A percentile compares a stretch with the other conserved stretches of the same genome.
phyloP scores from a whole-genome alignment of 2,888 invertebrate species.

The Drosophila setosimentum region DNA sequence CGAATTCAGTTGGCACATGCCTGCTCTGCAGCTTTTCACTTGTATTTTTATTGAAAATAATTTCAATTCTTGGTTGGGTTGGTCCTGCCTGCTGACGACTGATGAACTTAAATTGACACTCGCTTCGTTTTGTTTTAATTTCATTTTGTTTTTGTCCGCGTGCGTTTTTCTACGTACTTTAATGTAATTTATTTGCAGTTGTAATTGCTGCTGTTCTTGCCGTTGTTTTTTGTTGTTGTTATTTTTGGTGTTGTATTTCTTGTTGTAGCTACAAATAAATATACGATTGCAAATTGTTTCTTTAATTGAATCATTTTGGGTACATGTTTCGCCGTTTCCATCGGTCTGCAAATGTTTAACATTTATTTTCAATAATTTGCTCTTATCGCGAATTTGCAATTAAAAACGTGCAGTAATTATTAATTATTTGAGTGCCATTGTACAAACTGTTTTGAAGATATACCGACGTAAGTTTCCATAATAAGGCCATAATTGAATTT shows the following conservation, averaged over 20 bases:
- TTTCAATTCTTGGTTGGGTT: conserved; percentile 53
- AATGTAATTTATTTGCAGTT: conserved; percentile 77
- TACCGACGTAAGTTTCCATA: conserved; percentile 11
- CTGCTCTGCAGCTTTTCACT: conserved; percentile 13
- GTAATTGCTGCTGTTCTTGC: conserved; percentile 63
- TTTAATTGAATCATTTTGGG: conserved; percentile 75
- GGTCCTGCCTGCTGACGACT: conserved; percentile 39
- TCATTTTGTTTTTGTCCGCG: conserved; percentile 26
- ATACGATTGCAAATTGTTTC: conserved; percentile 72
- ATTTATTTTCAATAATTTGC: conserved; percentile 69
- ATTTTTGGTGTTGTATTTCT: neutral
- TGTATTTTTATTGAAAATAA: conserved; percentile 64
- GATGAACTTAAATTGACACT: conserved; percentile 80
- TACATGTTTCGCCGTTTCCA: conserved; percentile 12
- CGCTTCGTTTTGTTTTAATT: conserved; percentile 50
- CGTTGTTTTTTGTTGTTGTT: conserved; percentile 28
- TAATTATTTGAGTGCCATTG: conserved; percentile 35
- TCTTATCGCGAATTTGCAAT: conserved; percentile 67
- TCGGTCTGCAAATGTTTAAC: conserved; percentile 41
- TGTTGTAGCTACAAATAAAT: conserved; percentile 34
- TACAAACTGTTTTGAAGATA: conserved; percentile 28
- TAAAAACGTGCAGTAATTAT: conserved; percentile 61
- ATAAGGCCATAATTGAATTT: conserved; percentile 22
- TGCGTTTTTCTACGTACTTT: conserved; percentile 63
- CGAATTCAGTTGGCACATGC: conserved; percentile 21